phyloP scores from a whole-genome alignment of 2,113 vertebrate species.

The Pangasianodon gigas region DNA sequence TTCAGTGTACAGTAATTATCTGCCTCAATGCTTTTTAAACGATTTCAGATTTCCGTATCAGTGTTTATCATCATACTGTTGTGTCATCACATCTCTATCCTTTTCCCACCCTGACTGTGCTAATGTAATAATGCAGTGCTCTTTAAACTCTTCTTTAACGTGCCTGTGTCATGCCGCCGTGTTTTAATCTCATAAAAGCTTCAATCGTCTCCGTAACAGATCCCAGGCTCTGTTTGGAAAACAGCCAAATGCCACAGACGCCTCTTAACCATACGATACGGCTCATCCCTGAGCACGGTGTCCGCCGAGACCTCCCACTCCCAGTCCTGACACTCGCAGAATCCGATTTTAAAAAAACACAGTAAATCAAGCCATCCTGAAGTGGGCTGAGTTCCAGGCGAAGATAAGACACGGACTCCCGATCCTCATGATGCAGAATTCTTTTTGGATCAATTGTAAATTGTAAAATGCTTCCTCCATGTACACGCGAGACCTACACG shows the following conservation, averaged over 20 bases:
- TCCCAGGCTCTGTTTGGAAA: slow-evolving; percentile 10
- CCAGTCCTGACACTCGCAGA: slow-evolving; percentile 19
- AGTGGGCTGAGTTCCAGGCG: slow-evolving; percentile 2
- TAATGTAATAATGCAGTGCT: background rate
- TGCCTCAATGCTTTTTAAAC: background rate
- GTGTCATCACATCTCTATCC: background rate
- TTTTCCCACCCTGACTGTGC: background rate
- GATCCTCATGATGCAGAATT: background rate
- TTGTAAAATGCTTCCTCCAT: background rate
- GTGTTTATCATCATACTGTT: background rate
- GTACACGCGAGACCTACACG: too few species aligned
- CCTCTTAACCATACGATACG: slow-evolving; percentile 8
- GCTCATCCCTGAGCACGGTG: slow-evolving; percentile 1
- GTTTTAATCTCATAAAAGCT: slow-evolving; percentile 39
- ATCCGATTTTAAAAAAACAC: slow-evolving; percentile 40
- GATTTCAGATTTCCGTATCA: background rate
- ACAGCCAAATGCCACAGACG: slow-evolving; percentile 28
- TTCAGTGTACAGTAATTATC: background rate
- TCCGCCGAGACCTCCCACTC: background rate
- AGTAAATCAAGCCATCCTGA: slow-evolving; percentile 37
- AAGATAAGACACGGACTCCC: background rate
- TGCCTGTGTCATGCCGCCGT: slow-evolving; percentile 15
- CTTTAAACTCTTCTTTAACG: slow-evolving; percentile 36
- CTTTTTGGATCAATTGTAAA: background rate
- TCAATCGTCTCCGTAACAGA: slow-evolving; percentile 27